These are phyloP conservation scores for Acrossocheilus wenchowensis DNA, from an alignment of 2,797 vertebrate genomes.

Conservation along the genomic window DNA sequence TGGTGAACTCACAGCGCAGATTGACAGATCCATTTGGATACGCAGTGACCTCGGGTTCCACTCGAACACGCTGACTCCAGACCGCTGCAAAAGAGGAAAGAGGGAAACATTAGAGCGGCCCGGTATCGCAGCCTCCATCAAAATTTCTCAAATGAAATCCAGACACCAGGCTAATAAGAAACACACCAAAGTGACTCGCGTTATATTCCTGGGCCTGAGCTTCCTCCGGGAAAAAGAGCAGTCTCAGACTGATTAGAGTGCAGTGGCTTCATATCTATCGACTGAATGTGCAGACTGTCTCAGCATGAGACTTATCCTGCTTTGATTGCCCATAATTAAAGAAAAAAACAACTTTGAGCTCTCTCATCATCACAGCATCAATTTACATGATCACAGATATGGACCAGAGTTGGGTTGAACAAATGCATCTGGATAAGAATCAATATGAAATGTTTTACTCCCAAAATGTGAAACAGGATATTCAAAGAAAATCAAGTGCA, in stretches of 20 bases:
- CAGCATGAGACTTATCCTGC: constrained; percentile 34
- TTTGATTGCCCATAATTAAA: constrained; percentile 40
- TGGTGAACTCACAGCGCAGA: constrained; percentile 79
- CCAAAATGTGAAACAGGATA: background rate
- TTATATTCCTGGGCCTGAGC: background rate
- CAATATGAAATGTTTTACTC: background rate
- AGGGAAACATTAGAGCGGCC: background rate
- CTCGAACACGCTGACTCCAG: constrained; percentile 77
- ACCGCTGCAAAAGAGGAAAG: constrained; percentile 62
- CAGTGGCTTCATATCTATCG: constrained; percentile 28
- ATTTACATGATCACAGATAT: constrained; percentile 1
- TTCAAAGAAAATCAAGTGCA: background rate
- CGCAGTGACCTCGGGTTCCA: constrained; percentile 77
- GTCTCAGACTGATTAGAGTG: constrained; percentile 33
- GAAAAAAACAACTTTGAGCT: background rate
- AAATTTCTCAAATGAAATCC: background rate
- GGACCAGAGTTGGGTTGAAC: constrained; percentile 10
- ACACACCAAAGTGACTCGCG: background rate
- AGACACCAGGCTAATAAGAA: constrained; percentile 37
- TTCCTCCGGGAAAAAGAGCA: constrained; percentile 5
- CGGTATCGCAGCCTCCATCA: background rate
- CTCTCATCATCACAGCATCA: background rate
- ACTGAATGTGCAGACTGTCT: constrained; percentile 21
- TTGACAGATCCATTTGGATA: constrained; percentile 74
- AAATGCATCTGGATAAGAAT: constrained; percentile 19